Evolutionary conservation across 2,797 vertebrate species (phyloP), one percentile per base, ranked within the genome.

Genomic region (Centropyge bicolor): DNA sequence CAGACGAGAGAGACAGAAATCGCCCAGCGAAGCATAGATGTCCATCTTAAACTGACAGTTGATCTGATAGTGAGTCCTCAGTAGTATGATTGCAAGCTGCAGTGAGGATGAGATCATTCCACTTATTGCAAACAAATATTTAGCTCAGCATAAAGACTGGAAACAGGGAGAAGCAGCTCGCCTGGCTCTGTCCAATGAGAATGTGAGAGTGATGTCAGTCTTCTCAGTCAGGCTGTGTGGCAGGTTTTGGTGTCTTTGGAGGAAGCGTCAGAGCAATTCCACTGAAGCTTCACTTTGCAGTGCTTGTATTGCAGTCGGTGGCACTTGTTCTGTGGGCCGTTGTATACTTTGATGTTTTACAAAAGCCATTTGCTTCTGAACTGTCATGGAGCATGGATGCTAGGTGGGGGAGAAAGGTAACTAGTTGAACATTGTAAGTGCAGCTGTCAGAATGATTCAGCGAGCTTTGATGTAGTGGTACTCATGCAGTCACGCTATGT

Each of bases 11-110:
- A 68, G 51, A 40, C 36, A 45, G 35, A 62, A 61, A 76, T 38
- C 56, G 46, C 24, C 20, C 45, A 65, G 19, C 1, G 1, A 46
- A 54, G 65, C 69, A 72, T 27, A 46, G 41, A 64, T 67, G 55
- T 64, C 52, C 57, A 75, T 70, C 40, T 38, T 59, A 48, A 62
- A 73, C 31, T 48, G 45, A 57, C 40, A 62, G 9, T 8, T 55
- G 9, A 73, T 38, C 14, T 70, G 17, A 66, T 75, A 48, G 36
- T 62, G 10, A 70, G 27, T 63, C 14, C 55, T 38, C 8, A 31
- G 17, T 52, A 41, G 38, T 66, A 17, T 54, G 22, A 74, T 41
- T 48, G n/a, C 31, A 64, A 35, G 8, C 27, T 48, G n/a, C 51
- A 14, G 16, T 1, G 19, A 49, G n/a, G 51, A 27, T 56, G 14